Evolutionary conservation across 2,113 vertebrate genomes (phyloP).

Genomic region (Oenanthe melanoleuca): DNA sequence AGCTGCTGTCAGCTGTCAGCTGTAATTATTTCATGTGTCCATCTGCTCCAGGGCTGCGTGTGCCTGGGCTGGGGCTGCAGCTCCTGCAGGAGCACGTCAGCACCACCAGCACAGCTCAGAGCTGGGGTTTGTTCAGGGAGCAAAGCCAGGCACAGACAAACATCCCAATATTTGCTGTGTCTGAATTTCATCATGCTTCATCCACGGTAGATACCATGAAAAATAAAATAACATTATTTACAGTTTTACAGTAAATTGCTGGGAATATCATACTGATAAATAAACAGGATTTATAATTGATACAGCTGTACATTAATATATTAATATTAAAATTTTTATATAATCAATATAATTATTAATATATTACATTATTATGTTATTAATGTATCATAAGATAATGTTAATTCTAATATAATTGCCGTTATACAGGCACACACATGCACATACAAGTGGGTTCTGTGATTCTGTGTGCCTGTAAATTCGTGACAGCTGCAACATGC

Average conservation of each 20-base stretch:
- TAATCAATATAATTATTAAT: no score
- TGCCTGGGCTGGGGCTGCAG: fast-evolving
- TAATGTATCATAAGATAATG: no score
- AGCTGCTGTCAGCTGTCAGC: not conserved
- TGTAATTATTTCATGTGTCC: not conserved
- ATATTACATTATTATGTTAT: no score
- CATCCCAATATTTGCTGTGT: fast-evolving
- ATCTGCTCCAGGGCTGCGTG: not conserved
- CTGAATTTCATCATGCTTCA: not conserved
- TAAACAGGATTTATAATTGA: not conserved
- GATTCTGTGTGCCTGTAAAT: not conserved
- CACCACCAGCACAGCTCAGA: not conserved
- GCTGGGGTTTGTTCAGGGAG: fast-evolving
- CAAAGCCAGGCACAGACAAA: not conserved
- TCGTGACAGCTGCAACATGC: not conserved
- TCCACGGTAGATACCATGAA: not conserved
- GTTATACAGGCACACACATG: not conserved
- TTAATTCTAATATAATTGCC: not conserved
- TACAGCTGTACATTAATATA: not conserved
- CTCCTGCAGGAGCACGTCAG: not conserved
- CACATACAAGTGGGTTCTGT: fast-evolving
- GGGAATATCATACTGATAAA: not conserved
- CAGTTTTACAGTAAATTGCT: not conserved
- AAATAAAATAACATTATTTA: not conserved
- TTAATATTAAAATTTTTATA: no score